Evolutionary conservation across 2,797 vertebrate genomes (phyloP), one percentile per base, ranked within the genome.

Genomic region (Enteromius anoplus): DNA sequence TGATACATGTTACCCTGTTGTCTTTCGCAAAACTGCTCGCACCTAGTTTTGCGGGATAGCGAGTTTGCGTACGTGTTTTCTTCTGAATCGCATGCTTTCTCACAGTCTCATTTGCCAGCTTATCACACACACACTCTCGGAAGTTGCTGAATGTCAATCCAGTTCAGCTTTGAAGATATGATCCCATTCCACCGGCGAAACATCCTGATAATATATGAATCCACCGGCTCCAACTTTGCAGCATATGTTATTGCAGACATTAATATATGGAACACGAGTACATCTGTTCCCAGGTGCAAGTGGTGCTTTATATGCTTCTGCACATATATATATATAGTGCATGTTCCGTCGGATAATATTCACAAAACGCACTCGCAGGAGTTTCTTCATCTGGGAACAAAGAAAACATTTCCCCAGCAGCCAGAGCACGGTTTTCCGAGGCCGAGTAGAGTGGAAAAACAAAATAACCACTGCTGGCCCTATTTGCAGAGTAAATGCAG

Each of bases 1-100:
- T 75, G 83, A 81, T 88, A 73, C 3, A 70, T 80, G 72, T 85
- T 86, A 66, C 88, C 87, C 81, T 76, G 80, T 40, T 75, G 82
- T 85, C 69, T 88, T 45, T 83, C 85, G 32, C 64, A 45, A 26
- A 71, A 85, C 68, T 62, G 55, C 66, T 86, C 65, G 45, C 78
- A 51, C 78, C 78, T 66, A 55, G 29, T 82, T 82, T 75, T 75
- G 66, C 26, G 3, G 55, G 60, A 47, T 49, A 84, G 69, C 32
- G 23, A 53, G 62, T 85, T 65, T 82, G 80, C 5, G 9, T 23
- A 10, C 7, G 19, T 72, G 65, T 72, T 47, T 47, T 53, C 55
- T 0, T 64, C 58, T 64, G 55, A 51, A 84, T 71, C 64, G 66
- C 69, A 42, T 17, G 60, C 51, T 58, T 26, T 64, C 65, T 55